phyloP scores from a whole-genome alignment of 2,113 vertebrate genomes.

The Galemys pyrenaicus region DNA sequence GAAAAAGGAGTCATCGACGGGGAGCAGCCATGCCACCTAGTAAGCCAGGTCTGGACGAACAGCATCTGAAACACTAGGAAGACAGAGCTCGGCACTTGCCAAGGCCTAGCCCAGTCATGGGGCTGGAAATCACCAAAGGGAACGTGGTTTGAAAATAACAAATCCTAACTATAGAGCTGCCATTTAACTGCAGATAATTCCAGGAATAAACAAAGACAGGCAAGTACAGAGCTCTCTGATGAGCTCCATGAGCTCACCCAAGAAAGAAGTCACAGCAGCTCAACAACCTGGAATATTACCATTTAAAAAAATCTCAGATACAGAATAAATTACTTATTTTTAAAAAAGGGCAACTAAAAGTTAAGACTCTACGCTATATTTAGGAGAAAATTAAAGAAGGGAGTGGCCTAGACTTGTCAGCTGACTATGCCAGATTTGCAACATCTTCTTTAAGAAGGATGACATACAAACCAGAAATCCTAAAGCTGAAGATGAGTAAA shows the following conservation, averaged over 20 bases:
- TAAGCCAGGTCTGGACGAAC: not conserved
- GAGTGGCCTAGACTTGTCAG: not conserved
- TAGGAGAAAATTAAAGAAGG: not conserved
- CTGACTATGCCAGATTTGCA: no score
- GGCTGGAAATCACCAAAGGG: not conserved
- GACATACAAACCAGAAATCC: not conserved
- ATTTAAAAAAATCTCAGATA: not conserved
- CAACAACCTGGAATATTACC: not conserved
- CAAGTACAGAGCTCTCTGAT: not conserved
- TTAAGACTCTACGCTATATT: not conserved
- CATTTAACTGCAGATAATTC: not conserved
- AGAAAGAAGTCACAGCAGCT: not conserved
- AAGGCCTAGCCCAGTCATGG: not conserved
- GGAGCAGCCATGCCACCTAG: not conserved
- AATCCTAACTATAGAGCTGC: not conserved
- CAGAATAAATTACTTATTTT: not conserved
- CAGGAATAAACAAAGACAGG: not conserved
- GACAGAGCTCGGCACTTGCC: not conserved
- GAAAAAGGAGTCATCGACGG: not conserved
- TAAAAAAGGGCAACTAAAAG: not conserved
- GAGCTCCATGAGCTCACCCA: not conserved
- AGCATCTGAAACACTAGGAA: not conserved
- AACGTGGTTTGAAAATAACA: not conserved
- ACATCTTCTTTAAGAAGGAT: not conserved
- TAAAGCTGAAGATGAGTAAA: not conserved